A percentile compares a stretch with the other conserved stretches of the same genome.
phyloP scores from a whole-genome alignment of 1,140 invertebrate species.

The Drosophila ananassae region DNA sequence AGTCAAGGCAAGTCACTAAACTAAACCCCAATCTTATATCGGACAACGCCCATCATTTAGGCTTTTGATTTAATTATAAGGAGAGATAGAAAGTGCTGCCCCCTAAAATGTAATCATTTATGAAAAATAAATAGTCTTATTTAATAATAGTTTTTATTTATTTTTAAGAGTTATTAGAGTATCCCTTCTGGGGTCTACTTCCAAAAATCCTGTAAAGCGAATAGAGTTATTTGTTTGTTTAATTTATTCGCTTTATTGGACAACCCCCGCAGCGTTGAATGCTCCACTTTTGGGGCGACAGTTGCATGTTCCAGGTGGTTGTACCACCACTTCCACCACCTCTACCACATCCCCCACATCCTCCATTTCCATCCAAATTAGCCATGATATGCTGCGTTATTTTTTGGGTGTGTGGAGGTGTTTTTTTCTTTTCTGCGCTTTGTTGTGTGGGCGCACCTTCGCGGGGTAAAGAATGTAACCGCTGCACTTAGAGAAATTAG shows the following conservation, averaged over 20 bases:
- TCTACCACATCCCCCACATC: slow-evolving; percentile 5
- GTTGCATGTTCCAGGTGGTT: slow-evolving; percentile 48
- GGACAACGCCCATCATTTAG: slow-evolving; percentile 35
- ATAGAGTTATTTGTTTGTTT: slow-evolving; percentile 3
- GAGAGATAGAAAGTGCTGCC: not conserved
- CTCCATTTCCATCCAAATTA: slow-evolving; percentile 55
- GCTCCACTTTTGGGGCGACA: slow-evolving; percentile 37
- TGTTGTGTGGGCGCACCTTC: slow-evolving; percentile 62
- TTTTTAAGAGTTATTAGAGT: not conserved
- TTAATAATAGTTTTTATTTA: not conserved
- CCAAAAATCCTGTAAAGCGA: not conserved
- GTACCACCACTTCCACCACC: not conserved
- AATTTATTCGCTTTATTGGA: slow-evolving; percentile 3
- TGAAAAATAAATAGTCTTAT: not conserved
- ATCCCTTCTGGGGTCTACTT: not conserved
- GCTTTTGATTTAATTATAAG: slow-evolving; percentile 28
- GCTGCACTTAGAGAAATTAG: slow-evolving; percentile 64
- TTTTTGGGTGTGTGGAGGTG: slow-evolving; percentile 30
- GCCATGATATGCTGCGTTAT: slow-evolving; percentile 33
- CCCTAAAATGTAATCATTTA: not conserved
- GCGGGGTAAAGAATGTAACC: slow-evolving; percentile 20
- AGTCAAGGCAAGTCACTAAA: slow-evolving; percentile 12
- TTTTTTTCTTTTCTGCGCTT: slow-evolving; percentile 2
- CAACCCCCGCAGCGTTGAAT: slow-evolving; percentile 42
- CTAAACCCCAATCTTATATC: slow-evolving; percentile 10